Evolutionary conservation across 2,888 invertebrate species (phyloP).

Genomic region (Lycia hirtaria): DNA sequence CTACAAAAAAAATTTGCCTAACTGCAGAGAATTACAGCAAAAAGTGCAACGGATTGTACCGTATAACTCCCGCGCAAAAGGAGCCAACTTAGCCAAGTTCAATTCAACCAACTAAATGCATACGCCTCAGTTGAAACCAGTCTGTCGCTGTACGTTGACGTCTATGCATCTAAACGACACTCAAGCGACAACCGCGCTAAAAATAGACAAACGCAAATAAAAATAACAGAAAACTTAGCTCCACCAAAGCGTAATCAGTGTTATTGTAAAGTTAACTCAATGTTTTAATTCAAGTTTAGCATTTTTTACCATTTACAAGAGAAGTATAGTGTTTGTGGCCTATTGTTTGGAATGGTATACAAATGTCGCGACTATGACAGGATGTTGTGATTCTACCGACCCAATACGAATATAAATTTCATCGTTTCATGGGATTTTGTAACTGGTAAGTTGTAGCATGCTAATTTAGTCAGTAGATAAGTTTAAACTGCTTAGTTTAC

Average conservation of each 20-base stretch:
- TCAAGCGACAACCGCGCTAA: slow-evolving; percentile 17
- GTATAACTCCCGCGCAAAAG: slow-evolving; percentile 35
- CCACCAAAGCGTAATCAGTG: slow-evolving; percentile 27
- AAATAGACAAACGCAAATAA: slow-evolving; percentile 28
- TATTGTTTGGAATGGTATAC: slow-evolving; percentile 70
- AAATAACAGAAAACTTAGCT: slow-evolving; percentile 28
- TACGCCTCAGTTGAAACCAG: slow-evolving; percentile 11
- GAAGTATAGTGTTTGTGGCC: slow-evolving; percentile 57
- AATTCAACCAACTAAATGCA: no score
- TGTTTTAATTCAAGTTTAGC: slow-evolving; percentile 45
- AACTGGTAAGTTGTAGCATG: slow-evolving; percentile 64
- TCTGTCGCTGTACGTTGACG: slow-evolving; percentile 4
- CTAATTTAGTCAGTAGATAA: neutral
- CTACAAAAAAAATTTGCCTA: slow-evolving; percentile 15
- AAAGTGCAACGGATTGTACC: slow-evolving; percentile 37
- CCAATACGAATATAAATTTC: slow-evolving; percentile 64
- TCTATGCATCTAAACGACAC: neutral
- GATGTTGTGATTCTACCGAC: slow-evolving; percentile 68
- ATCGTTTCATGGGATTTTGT: slow-evolving; percentile 75
- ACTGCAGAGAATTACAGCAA: slow-evolving; percentile 33
- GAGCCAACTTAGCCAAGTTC: slow-evolving; percentile 37
- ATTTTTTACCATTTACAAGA: slow-evolving; percentile 55
- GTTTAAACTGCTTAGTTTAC: neutral
- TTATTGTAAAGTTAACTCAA: neutral
- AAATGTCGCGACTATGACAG: slow-evolving; percentile 69